phyloP scores from a whole-genome alignment of 2,113 vertebrate species.

The Irena cyanogastra region DNA sequence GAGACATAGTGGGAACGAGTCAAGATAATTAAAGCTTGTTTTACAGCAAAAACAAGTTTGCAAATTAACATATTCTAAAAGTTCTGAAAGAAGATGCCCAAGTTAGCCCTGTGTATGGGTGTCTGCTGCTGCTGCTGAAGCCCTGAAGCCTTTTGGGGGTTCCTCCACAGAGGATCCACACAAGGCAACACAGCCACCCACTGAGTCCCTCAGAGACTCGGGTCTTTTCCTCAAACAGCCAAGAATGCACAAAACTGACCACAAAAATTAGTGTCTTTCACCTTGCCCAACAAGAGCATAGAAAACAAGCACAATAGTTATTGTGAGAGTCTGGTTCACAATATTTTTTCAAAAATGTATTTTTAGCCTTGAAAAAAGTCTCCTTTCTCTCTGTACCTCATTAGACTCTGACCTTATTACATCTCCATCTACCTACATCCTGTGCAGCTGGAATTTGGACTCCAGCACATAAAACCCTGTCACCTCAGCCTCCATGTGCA shows the following conservation, averaged over 20 bases:
- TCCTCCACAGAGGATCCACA: not conserved
- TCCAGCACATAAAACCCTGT: not conserved
- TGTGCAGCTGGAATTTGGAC: not conserved
- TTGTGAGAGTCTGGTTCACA: not conserved
- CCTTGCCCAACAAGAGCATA: not conserved
- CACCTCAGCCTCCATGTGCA: not conserved
- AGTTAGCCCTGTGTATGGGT: not conserved
- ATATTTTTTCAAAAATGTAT: not conserved
- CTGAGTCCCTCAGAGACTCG: not conserved
- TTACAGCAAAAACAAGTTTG: constrained; percentile 21
- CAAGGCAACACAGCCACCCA: accelerated
- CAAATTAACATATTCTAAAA: not conserved
- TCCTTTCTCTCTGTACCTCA: not conserved
- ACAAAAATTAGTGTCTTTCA: not conserved
- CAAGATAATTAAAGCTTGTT: constrained; percentile 28
- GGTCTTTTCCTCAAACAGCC: not conserved
- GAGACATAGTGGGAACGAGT: constrained; percentile 6
- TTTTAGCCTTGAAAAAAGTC: not conserved
- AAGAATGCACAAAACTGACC: not conserved
- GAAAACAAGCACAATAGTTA: not conserved
- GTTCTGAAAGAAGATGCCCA: not conserved
- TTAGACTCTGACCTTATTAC: not conserved
- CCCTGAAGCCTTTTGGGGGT: not conserved
- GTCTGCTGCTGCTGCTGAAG: not conserved
- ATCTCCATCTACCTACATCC: not conserved